phyloP scores from a whole-genome alignment of 2,113 vertebrate genomes.

The Hystrix brachyura region DNA sequence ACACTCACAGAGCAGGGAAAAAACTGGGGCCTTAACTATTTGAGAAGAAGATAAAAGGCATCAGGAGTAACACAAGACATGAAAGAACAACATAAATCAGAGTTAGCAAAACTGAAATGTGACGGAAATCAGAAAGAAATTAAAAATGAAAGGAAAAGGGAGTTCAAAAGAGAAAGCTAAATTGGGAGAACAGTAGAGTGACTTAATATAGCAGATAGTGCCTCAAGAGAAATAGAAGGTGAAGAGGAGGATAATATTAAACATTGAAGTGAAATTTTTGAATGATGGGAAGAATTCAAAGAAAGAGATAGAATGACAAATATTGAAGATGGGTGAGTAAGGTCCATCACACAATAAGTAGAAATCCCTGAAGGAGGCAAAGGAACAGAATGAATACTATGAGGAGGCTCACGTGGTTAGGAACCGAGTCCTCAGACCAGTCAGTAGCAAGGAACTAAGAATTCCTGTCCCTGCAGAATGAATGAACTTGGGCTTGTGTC shows the following conservation, averaged over 20 bases:
- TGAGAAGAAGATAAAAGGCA: slow-evolving; percentile 24
- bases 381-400: not conserved
- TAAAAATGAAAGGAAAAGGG: slow-evolving; percentile 48
- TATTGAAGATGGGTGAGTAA: not conserved
- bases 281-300: not conserved
- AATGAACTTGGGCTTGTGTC: not conserved
- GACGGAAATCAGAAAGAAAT: slow-evolving; percentile 29
- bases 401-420: not conserved
- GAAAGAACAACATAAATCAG: slow-evolving; percentile 46
- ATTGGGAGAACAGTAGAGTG: not conserved
- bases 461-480: not conserved
- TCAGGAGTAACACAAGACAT: slow-evolving; percentile 47
- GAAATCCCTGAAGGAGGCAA: not conserved
- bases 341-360: not conserved
- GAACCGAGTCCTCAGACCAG: not conserved
- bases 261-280: slow-evolving; percentile 27
- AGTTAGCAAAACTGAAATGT: slow-evolving; percentile 24
- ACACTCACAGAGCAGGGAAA: not conserved
- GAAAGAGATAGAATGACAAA: slow-evolving; percentile 46
- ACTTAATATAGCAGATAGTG: not conserved
- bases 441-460: not conserved
- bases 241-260: not conserved
- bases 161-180: slow-evolving; percentile 24
- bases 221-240: not conserved
- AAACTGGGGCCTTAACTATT: not conserved